Percentiles rank a stretch among this genome's conserved stretches.
phyloP scores from a whole-genome alignment of 2,113 vertebrate species.

The Pedionomus torquatus region DNA sequence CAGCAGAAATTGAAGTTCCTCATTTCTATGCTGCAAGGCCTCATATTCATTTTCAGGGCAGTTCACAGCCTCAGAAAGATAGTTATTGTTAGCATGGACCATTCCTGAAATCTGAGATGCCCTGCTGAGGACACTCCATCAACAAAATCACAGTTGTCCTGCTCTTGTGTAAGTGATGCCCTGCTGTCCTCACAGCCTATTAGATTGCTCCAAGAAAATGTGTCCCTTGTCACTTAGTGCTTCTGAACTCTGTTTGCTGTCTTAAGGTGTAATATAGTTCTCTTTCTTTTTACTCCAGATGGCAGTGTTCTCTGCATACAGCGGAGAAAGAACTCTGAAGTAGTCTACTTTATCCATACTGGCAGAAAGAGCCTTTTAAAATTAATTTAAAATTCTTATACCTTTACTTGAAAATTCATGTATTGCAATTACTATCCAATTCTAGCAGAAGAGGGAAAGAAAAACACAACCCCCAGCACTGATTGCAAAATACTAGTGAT shows the following conservation, averaged over 20 bases:
- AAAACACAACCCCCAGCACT: not conserved
- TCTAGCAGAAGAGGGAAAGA: not conserved
- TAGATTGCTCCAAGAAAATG: slow-evolving; percentile 61
- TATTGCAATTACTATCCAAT: not conserved
- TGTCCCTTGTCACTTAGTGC: slow-evolving; percentile 27
- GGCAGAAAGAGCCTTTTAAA: not conserved
- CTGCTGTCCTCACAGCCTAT: slow-evolving; percentile 51
- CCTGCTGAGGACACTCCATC: slow-evolving; percentile 71
- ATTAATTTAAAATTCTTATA: not conserved
- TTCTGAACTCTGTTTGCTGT: not conserved
- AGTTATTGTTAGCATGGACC: slow-evolving; percentile 70
- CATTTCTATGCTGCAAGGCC: slow-evolving; percentile 71
- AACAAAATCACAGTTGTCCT: slow-evolving; percentile 66
- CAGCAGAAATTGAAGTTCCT: slow-evolving; percentile 76
- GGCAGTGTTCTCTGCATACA: not conserved
- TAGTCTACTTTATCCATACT: not conserved
- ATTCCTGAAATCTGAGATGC: slow-evolving; percentile 51
- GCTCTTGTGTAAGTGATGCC: slow-evolving; percentile 63
- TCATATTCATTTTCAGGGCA: slow-evolving; percentile 75
- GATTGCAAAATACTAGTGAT: not conserved
- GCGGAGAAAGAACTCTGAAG: not conserved
- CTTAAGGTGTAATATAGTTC: not conserved
- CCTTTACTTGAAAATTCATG: not conserved
- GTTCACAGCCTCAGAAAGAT: slow-evolving; percentile 68
- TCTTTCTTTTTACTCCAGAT: slow-evolving; percentile 29